Evolutionary conservation across 35 echinoderm and acorn worm species (phyloP).

Genomic region (Apostichopus japonicus): DNA sequence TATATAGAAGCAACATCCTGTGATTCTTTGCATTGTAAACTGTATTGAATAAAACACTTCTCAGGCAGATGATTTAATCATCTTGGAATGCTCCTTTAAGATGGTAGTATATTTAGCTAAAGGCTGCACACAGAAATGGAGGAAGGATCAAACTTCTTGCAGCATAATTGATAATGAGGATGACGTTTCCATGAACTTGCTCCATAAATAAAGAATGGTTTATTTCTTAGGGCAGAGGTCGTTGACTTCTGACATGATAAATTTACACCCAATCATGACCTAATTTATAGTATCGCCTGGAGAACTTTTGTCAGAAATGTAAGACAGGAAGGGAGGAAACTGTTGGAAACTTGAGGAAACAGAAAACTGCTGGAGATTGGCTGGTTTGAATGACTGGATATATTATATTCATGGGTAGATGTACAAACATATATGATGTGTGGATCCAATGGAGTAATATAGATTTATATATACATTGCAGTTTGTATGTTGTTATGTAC

Average conservation of each 20-base stretch:
- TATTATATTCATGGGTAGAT: neutral
- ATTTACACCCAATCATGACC: constrained; percentile 13
- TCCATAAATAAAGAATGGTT: neutral
- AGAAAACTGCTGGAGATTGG: constrained; percentile 5
- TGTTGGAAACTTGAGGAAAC: constrained; percentile 4
- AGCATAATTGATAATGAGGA: constrained; percentile 3
- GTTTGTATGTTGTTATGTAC: too few species aligned
- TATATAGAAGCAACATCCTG: too few species aligned
- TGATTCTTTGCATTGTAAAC: too few species aligned
- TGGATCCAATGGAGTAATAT: too few species aligned
- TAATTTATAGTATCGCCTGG: neutral
- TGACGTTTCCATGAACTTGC: neutral
- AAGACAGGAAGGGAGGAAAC: neutral
- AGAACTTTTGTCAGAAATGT: neutral
- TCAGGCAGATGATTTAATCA: too few species aligned
- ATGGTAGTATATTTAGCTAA: too few species aligned
- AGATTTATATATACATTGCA: too few species aligned
- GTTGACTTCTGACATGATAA: neutral
- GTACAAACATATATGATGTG: too few species aligned
- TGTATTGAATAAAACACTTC: too few species aligned
- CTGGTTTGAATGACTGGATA: neutral
- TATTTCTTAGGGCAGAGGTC: neutral
- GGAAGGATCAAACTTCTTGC: too few species aligned
- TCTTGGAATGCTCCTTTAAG: too few species aligned
- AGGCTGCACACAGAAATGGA: too few species aligned